Conservation (phyloP, 2,113 vertebrate species). For the Sinocyclocheilus rhinocerous region DNA sequence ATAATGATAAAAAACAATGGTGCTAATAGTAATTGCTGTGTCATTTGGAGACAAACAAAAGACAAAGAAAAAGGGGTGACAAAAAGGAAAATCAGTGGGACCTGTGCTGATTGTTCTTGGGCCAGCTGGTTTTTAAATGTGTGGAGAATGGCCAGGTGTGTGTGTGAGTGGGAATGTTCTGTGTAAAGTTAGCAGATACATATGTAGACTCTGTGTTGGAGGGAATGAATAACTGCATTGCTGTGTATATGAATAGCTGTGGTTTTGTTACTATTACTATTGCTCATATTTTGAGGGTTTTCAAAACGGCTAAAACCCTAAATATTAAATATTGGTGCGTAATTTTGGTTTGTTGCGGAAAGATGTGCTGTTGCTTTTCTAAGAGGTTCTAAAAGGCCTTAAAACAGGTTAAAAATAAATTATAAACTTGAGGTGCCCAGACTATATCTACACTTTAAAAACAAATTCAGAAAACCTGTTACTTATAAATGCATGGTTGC, state of each 20-base stretch:
- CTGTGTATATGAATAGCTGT: background rate
- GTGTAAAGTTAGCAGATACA: background rate
- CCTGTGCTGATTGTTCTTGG: conserved; percentile 50
- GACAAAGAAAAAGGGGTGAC: conserved; percentile 43
- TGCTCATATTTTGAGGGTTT: background rate
- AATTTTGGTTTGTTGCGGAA: background rate
- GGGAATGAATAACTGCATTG: background rate
- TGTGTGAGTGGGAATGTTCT: conserved; percentile 30
- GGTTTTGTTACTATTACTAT: background rate
- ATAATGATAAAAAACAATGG: conserved; percentile 63
- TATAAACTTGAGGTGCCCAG: background rate
- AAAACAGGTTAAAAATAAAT: background rate
- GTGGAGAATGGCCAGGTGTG: conserved; percentile 61
- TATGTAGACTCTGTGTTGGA: background rate
- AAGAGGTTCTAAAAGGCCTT: background rate
- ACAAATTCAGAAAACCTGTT: background rate
- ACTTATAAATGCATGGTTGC: background rate
- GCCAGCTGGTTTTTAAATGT: conserved; percentile 55
- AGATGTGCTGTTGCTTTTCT: background rate
- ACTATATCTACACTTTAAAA: background rate
- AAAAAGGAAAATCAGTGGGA: conserved; percentile 33
- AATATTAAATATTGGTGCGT: background rate
- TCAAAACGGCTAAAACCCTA: background rate
- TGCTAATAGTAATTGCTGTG: conserved; percentile 65
- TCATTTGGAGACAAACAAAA: conserved; percentile 48